phyloP scores from a whole-genome alignment of 2,888 invertebrate species.

The Nebria salina region DNA sequence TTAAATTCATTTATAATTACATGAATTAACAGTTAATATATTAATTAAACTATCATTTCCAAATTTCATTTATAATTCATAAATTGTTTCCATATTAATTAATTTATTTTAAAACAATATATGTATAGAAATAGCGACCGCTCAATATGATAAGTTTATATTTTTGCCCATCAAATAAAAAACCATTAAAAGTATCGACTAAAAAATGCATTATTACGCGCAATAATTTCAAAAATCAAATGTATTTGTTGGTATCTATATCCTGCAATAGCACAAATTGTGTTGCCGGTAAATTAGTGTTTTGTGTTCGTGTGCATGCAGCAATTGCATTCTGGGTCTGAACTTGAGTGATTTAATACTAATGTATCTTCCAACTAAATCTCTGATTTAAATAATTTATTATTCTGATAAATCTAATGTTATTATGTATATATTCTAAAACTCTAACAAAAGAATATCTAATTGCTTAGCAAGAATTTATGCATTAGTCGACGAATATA shows the following conservation, averaged over 20 bases:
- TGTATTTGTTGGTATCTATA: background rate
- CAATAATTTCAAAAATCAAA: background rate
- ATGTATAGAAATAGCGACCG: background rate
- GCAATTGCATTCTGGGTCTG: conserved; percentile 34
- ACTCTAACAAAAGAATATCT: background rate
- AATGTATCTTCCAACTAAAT: conserved; percentile 42
- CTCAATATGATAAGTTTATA: background rate
- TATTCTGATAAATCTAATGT: conserved; percentile 24
- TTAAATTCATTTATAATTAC: too few relatives aligned
- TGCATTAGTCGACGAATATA: background rate
- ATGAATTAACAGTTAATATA: too few relatives aligned
- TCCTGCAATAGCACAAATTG: conserved; percentile 5
- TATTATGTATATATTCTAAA: conserved; percentile 15
- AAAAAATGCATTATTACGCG: background rate
- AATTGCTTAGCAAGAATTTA: background rate
- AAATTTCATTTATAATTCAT: conserved; percentile 1
- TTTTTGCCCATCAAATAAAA: too few relatives aligned
- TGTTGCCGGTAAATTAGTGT: conserved; percentile 27
- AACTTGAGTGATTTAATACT: conserved; percentile 44
- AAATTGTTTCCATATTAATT: background rate
- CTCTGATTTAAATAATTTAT: conserved; percentile 43
- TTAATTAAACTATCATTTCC: too few relatives aligned
- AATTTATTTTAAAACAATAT: background rate
- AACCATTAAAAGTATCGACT: too few relatives aligned
- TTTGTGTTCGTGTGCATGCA: conserved; percentile 40